A percentile compares a stretch with the other conserved stretches of the same genome.
phyloP scores from a whole-genome alignment of 2,888 invertebrate species.

The Arenicola marina region DNA sequence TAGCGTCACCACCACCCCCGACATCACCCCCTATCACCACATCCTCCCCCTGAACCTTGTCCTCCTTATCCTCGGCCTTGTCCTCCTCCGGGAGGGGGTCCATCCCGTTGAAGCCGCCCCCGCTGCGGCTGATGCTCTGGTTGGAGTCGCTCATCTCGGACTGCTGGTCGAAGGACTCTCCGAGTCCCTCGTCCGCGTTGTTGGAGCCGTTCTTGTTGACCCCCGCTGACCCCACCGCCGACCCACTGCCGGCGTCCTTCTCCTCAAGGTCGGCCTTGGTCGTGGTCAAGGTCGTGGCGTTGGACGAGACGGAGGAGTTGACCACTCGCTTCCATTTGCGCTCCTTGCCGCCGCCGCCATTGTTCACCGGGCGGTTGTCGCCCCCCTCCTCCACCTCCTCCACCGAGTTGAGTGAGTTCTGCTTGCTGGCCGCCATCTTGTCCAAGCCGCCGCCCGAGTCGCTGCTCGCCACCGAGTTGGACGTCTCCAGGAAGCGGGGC shows the following conservation, averaged over 20 bases:
- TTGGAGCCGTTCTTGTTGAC: not conserved
- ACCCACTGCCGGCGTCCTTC: not conserved
- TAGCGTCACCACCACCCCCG: not conserved
- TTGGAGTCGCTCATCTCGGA: constrained; percentile 34
- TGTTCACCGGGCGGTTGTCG: not conserved
- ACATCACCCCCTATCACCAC: not conserved
- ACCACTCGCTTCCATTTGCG: too few relatives aligned
- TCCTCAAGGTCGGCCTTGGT: not conserved
- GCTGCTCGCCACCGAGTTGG: not conserved
- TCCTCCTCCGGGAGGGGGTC: constrained; percentile 1
- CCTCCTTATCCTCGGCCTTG: not conserved
- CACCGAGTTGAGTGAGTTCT: not conserved
- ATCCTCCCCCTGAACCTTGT: not conserved
- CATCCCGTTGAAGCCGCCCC: not conserved
- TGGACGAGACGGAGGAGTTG: too few relatives aligned
- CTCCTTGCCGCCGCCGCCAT: too few relatives aligned
- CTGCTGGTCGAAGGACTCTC: constrained; percentile 37
- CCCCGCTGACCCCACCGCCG: too few relatives aligned
- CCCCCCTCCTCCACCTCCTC: not conserved
- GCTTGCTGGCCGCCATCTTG: not conserved
- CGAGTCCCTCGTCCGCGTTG: constrained; percentile 35
- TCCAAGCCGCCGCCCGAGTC: not conserved
- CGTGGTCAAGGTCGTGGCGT: too few relatives aligned
- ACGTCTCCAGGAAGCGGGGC: not conserved
- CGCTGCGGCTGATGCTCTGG: not conserved